Conservation (phyloP, 2,113 vertebrate species). For the Harpagus bidentatus region DNA sequence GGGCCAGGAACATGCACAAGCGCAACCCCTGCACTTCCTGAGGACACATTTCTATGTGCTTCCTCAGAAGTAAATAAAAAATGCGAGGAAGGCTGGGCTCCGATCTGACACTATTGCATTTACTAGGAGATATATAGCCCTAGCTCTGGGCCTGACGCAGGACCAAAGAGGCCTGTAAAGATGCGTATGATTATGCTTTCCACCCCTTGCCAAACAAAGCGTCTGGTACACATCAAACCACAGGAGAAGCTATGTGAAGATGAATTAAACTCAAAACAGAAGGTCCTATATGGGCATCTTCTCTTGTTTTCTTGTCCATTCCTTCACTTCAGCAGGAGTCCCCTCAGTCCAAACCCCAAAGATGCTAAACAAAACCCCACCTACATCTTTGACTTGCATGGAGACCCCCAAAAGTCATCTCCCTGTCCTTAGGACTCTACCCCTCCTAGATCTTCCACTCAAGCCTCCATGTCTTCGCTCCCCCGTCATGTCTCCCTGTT, state of each 20-base stretch:
- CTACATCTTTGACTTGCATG: neutral
- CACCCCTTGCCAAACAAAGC: neutral
- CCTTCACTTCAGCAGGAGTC: neutral
- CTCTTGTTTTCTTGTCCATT: neutral
- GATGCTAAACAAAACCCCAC: neutral
- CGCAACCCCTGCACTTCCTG: neutral
- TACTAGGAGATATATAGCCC: neutral
- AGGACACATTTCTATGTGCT: neutral
- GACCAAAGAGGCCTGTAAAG: neutral
- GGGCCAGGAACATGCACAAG: neutral
- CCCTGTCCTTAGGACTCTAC: neutral
- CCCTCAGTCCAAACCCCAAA: neutral
- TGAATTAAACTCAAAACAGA: neutral
- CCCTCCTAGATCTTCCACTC: neutral
- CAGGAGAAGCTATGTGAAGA: neutral
- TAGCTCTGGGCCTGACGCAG: neutral
- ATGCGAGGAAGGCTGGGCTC: neutral
- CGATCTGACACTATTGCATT: neutral
- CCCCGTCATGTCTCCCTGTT: accelerated
- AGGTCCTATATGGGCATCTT: neutral
- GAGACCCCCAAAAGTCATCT: neutral
- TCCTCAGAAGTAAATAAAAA: conserved; percentile 4
- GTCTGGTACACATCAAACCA: neutral
- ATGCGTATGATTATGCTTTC: neutral
- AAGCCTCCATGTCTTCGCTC: neutral